Conservation (phyloP, 1,140 invertebrate genomes). For the Mylabris phalerata region DNA sequence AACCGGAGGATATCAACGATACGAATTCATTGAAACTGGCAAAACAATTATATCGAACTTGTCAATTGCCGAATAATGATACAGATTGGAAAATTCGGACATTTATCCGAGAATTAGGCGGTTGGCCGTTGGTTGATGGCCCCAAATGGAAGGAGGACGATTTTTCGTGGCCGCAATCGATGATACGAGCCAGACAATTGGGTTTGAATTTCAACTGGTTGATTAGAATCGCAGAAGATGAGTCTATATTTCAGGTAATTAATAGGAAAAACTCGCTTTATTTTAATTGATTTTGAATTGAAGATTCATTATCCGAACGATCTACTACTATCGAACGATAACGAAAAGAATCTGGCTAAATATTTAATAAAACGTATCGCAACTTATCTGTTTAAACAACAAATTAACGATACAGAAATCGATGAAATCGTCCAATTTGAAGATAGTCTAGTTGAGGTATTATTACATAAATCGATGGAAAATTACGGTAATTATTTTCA, state of each 20-base stretch:
- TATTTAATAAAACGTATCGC: too few species aligned
- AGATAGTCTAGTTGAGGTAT: neutral
- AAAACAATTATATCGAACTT: constrained; percentile 78
- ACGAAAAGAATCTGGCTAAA: too few species aligned
- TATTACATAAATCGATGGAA: too few species aligned
- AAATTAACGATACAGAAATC: neutral
- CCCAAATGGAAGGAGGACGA: constrained; percentile 59
- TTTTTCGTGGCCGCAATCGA: constrained; percentile 65
- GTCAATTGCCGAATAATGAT: constrained; percentile 63
- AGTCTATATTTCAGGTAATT: neutral
- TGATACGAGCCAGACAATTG: constrained; percentile 63
- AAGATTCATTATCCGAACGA: too few species aligned
- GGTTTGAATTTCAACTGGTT: constrained; percentile 61
- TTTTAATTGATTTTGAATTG: too few species aligned
- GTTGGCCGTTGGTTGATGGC: constrained; percentile 79
- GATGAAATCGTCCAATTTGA: constrained; percentile 5
- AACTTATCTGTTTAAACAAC: too few species aligned
- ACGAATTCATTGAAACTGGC: constrained; percentile 42
- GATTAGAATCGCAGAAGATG: neutral
- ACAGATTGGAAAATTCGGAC: constrained; percentile 59
- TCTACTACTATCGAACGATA: too few species aligned
- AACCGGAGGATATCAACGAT: neutral
- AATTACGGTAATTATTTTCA: neutral
- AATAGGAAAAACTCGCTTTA: neutral
- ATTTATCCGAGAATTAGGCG: constrained; percentile 60